These are phyloP conservation scores for Diploscapter pachys DNA, from an alignment of 1,140 invertebrate species.

Conservation along the genomic window DNA sequence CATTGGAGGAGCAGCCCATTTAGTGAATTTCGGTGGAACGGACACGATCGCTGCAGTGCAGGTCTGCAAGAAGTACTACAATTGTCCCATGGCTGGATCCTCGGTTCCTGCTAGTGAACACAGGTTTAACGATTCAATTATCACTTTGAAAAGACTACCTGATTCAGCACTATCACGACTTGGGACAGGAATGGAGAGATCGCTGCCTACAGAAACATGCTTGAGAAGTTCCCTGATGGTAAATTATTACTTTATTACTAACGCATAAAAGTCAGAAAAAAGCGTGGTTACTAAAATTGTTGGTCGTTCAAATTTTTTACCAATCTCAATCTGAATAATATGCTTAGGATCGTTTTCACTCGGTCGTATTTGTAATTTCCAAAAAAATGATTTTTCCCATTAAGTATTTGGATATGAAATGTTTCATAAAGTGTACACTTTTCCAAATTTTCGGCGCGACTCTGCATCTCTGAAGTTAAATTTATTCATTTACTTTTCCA, in stretches of 20 bases:
- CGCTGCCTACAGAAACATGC: slow-evolving; percentile 62
- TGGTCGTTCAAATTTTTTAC: too few species aligned
- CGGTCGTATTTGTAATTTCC: too few species aligned
- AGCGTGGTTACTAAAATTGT: too few species aligned
- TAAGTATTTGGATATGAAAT: too few species aligned
- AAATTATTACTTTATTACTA: too few species aligned
- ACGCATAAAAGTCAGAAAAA: too few species aligned
- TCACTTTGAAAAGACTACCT: neutral
- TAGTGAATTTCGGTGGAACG: slow-evolving; percentile 63
- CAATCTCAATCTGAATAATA: too few species aligned
- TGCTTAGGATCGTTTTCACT: too few species aligned
- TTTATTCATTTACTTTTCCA: neutral
- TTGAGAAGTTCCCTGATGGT: slow-evolving; percentile 59
- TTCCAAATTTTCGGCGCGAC: too few species aligned
- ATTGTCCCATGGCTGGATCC: slow-evolving; percentile 60
- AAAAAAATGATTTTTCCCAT: too few species aligned
- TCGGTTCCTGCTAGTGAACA: slow-evolving; percentile 63
- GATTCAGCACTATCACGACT: slow-evolving; percentile 63
- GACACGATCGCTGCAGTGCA: slow-evolving; percentile 61
- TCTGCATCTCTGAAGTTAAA: too few species aligned
- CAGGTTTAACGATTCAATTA: slow-evolving; percentile 51
- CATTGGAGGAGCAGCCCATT: slow-evolving; percentile 62
- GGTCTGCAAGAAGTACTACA: slow-evolving; percentile 60
- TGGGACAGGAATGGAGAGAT: slow-evolving; percentile 62
- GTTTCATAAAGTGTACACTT: too few species aligned